Evolutionary conservation across 2,888 invertebrate genomes (phyloP), one percentile per base, ranked within the genome.

Genomic region (Euzophera pinguis): DNA sequence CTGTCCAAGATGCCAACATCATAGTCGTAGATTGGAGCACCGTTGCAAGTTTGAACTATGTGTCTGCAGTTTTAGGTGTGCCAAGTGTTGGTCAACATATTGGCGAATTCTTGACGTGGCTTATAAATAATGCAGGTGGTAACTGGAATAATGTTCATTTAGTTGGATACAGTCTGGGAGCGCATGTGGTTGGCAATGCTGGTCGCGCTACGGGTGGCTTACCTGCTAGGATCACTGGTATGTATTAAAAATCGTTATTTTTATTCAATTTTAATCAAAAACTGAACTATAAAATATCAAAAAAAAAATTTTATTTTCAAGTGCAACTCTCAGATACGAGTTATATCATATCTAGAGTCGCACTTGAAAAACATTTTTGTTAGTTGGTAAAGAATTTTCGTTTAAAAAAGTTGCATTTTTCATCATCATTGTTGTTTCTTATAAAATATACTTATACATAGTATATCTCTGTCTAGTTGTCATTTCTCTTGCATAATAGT

Each of bases 111-210:
- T 58, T 91, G 5, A 66, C 71, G 5, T 88, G 84, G 79, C 74
- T 86, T n/a, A 61, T 87, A 12, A 65, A 72, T 42, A 78, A 65
- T 0, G 73, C 70, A 14, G 85, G 87, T 34, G 78, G 81, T 1
- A 75, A 79, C 54, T 77, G 80, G 74, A 77, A 77, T 55, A 75
- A 82, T 47, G 71, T 89, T 0, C 90, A 91, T 55, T 64, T 91
- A 12, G 65, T 89, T 8, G 91, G 91, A 13, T 81, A 81, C 69
- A 90, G 90, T 60, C 74, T 91, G 58, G 91, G 91, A 0, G 86
- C 89, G 54, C 91, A 91, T 59, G 72, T 89, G 1, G 82, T 82
- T 1, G 87, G 83, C 1, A 75, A 58, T 16, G 81, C 84, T 10
- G 86, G 85, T 0, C 77, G 82, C 0, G 54, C 61, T 3, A 59